These are phyloP conservation scores for Plemyria rubiginata DNA, from an alignment of 2,888 invertebrate genomes.

Conservation along the genomic window DNA sequence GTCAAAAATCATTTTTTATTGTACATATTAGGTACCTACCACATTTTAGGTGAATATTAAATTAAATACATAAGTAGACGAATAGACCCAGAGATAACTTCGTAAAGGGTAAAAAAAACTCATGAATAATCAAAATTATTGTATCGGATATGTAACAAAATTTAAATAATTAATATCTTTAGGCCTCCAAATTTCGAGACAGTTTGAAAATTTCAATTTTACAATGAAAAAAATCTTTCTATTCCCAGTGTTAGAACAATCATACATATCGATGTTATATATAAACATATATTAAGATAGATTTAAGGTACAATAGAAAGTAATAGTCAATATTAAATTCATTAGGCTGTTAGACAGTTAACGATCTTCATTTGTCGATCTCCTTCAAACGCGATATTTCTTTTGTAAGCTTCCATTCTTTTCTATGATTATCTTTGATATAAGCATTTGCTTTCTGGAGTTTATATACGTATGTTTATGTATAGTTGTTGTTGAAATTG, in stretches of 20 bases:
- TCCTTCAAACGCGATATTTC: constrained; percentile 39
- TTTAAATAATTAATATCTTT: constrained; percentile 62
- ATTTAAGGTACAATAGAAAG: constrained; percentile 60
- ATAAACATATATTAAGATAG: constrained; percentile 65
- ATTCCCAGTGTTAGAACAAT: constrained; percentile 76
- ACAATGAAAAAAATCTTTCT: constrained; percentile 56
- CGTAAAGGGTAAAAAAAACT: constrained; percentile 64
- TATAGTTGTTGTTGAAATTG: constrained; percentile 43
- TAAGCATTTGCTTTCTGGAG: constrained; percentile 43
- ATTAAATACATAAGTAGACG: constrained; percentile 46
- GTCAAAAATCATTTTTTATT: constrained; percentile 59
- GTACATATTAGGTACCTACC: constrained; percentile 62
- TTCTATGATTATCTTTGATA: constrained; percentile 31
- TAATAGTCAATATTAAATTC: constrained; percentile 79
- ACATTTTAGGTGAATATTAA: constrained; percentile 55
- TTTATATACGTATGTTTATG: constrained; percentile 41
- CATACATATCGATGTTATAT: constrained; percentile 85
- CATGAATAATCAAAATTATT: constrained; percentile 73
- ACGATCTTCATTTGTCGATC: constrained; percentile 47
- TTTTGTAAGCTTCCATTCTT: constrained; percentile 32
- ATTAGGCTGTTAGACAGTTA: constrained; percentile 80
- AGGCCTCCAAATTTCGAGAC: constrained; percentile 59
- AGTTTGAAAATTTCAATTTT: constrained; percentile 60
- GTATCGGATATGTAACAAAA: constrained; percentile 65
- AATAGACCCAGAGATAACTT: constrained; percentile 46